A percentile compares a stretch with the other conserved stretches of the same genome.
These are phyloP conservation scores for Proisotoma minuta DNA, from an alignment of 2,888 invertebrate genomes.

Conservation along the genomic window DNA sequence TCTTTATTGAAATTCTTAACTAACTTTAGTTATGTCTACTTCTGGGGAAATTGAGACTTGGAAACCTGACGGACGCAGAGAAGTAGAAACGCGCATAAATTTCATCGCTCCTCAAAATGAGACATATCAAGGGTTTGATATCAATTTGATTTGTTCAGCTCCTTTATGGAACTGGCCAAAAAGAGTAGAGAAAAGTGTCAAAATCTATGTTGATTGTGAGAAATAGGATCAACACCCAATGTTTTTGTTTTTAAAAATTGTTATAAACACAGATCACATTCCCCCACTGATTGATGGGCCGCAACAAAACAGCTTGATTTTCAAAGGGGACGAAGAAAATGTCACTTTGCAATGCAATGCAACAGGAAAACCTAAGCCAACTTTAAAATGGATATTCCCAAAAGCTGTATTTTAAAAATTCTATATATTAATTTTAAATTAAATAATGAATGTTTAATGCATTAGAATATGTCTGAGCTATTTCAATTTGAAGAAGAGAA, in stretches of 20 bases:
- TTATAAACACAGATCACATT: background rate
- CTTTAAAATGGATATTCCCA: conserved; percentile 19
- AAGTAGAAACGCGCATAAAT: conserved; percentile 11
- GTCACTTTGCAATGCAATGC: conserved; percentile 12
- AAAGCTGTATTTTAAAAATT: background rate
- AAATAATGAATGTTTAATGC: background rate
- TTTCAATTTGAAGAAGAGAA: background rate
- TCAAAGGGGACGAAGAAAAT: background rate
- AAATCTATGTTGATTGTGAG: conserved; percentile 20
- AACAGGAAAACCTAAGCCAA: conserved; percentile 26
- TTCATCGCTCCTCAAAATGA: background rate
- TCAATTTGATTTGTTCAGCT: conserved; percentile 21
- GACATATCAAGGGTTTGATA: too few species aligned
- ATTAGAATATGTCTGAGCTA: background rate
- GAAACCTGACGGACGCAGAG: conserved; percentile 16
- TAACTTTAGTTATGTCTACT: too few species aligned
- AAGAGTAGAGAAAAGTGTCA: conserved; percentile 2
- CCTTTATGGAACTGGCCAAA: conserved; percentile 16
- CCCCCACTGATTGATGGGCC: background rate
- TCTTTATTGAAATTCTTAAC: too few species aligned
- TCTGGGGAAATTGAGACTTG: background rate
- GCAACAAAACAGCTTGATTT: too few species aligned
- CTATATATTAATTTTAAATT: background rate
- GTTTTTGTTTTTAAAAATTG: background rate
- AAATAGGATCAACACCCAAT: background rate